Evolutionary conservation across 1,140 invertebrate species (phyloP).

Genomic region (Drosophila arizonae): DNA sequence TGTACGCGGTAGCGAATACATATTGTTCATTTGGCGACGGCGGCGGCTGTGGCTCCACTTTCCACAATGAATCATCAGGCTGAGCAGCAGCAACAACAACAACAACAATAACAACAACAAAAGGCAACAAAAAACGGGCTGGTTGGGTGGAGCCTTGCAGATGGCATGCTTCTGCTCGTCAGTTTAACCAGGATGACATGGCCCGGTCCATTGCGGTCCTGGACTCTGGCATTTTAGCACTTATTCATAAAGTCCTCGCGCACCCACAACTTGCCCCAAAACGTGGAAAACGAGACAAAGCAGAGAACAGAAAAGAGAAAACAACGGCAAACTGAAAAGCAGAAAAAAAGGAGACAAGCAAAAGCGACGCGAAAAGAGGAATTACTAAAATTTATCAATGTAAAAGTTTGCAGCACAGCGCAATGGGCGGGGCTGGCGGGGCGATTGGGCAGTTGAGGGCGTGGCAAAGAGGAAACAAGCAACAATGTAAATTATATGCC

Average conservation of each 20-base stretch:
- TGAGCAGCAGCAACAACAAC: neutral
- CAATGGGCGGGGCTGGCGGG: neutral
- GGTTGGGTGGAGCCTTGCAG: conserved; percentile 1
- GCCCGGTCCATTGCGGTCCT: conserved; percentile 82
- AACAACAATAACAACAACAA: conserved; percentile 48
- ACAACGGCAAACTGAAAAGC: neutral
- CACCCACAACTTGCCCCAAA: conserved; percentile 56
- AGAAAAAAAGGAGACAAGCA: conserved; percentile 34
- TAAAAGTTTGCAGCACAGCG: conserved; percentile 64
- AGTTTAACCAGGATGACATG: conserved; percentile 83
- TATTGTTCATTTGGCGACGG: conserved; percentile 56
- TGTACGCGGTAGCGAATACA: conserved; percentile 28
- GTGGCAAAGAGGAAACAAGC: conserved; percentile 62
- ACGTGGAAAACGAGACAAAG: conserved; percentile 39
- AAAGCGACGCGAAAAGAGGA: conserved; percentile 57
- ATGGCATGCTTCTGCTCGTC: conserved; percentile 57
- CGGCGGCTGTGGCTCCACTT: conserved; percentile 64
- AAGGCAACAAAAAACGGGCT: conserved; percentile 13
- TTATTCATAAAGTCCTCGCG: conserved; percentile 80
- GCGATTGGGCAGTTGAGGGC: conserved; percentile 1
- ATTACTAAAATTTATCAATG: conserved; percentile 81
- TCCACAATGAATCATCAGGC: conserved; percentile 73
- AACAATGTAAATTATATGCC: conserved; percentile 81
- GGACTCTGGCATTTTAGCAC: conserved; percentile 82
- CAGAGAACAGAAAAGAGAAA: neutral